Conservation (phyloP, 2,888 invertebrate genomes). For the Calephelis perditalis region DNA sequence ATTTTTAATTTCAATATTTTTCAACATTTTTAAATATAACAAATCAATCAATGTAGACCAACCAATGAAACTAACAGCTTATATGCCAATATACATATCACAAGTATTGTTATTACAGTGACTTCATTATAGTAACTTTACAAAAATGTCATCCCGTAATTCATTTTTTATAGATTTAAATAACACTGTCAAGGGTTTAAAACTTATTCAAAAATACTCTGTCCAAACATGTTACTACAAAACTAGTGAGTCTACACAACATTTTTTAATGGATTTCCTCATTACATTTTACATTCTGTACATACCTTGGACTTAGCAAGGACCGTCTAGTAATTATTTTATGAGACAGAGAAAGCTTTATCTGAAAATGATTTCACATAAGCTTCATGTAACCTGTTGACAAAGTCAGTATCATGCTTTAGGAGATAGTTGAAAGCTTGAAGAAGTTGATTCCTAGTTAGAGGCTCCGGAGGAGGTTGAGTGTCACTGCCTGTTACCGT, state of each 20-base stretch:
- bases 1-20: not conserved
- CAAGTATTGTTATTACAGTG: slow-evolving; percentile 56
- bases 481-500: slow-evolving; percentile 73
- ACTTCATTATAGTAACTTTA: slow-evolving; percentile 45
- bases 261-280: slow-evolving; percentile 60
- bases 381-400: slow-evolving; percentile 93
- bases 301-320: slow-evolving; percentile 52
- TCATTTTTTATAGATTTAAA: slow-evolving; percentile 61
- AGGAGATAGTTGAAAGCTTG: slow-evolving; percentile 93
- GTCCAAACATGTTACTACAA: slow-evolving; percentile 65
- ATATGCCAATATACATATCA: slow-evolving; percentile 63
- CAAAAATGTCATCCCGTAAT: slow-evolving; percentile 56
- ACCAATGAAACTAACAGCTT: slow-evolving; percentile 2
- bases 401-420: slow-evolving; percentile 92
- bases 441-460: slow-evolving; percentile 92
- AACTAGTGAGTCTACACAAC: slow-evolving; percentile 65
- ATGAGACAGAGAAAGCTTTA: slow-evolving; percentile 71
- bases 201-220: slow-evolving; percentile 72
- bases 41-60: not conserved
- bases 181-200: slow-evolving; percentile 66
- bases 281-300: slow-evolving; percentile 59
- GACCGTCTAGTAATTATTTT: slow-evolving; percentile 49
- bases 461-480: slow-evolving; percentile 80
- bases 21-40: slow-evolving; percentile 6
- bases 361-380: slow-evolving; percentile 92